Conservation (phyloP, 2,113 vertebrate genomes). For the Delphinapterus leucas region DNA sequence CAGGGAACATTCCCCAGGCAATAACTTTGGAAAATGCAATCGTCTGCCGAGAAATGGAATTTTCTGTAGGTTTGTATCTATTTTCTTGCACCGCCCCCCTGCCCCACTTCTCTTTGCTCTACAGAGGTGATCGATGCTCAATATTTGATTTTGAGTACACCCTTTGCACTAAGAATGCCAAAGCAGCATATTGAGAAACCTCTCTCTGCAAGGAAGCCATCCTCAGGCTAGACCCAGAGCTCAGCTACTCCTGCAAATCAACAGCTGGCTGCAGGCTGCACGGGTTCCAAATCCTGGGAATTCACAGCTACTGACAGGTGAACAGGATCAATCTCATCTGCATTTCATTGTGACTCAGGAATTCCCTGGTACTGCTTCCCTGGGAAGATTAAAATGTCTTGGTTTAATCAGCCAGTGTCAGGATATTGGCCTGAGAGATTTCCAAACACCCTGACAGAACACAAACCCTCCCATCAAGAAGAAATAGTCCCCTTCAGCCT, state of each 20-base stretch:
- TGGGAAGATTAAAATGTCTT: neutral
- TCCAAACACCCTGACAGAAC: neutral
- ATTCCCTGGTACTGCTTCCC: neutral
- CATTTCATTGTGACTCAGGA: constrained; percentile 63
- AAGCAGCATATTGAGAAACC: neutral
- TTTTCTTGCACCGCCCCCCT: neutral
- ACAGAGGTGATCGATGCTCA: neutral
- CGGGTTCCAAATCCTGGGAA: constrained; percentile 34
- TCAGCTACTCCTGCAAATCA: neutral
- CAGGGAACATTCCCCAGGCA: constrained; percentile 21
- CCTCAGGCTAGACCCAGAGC: neutral
- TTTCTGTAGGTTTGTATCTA: constrained; percentile 36
- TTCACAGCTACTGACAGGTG: constrained; percentile 7
- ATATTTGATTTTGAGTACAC: neutral
- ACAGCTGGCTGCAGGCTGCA: constrained; percentile 36
- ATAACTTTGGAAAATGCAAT: neutral
- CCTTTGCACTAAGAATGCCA: neutral
- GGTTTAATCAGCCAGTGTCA: neutral
- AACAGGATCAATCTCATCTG: constrained; percentile 40
- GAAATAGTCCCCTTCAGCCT: neutral
- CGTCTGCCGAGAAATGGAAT: neutral
- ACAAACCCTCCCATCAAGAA: neutral
- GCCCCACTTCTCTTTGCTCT: neutral
- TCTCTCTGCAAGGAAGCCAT: neutral
- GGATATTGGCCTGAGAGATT: neutral